Evolutionary conservation across 2,113 vertebrate species (phyloP), one percentile per base, ranked within the genome.

Genomic region (Hyaena hyaena): DNA sequence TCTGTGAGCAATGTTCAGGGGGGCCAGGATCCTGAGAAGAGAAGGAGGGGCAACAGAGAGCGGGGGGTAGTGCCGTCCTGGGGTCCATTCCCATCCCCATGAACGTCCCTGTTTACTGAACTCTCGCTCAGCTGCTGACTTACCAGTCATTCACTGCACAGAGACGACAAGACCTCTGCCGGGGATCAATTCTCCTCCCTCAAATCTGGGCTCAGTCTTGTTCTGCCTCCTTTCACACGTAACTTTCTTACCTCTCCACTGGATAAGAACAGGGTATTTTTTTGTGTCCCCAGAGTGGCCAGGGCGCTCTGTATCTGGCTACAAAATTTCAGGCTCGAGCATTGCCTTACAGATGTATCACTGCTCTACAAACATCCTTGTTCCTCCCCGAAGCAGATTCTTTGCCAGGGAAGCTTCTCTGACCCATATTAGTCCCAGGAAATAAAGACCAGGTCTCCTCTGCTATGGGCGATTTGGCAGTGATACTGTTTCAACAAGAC

Each of bases 1-100:
- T 31, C 35, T 9, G 4, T 0, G 1, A 74, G 19, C 43, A 28
- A 16, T 14, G 80, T 33, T 79, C 50, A 43, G 24, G 69, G 39
- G 48, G 53, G 53, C 15, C 53, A 4, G 53, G 53, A 55, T 55
- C 15, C 16, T 55, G 53, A 55, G 53, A 43, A 0, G 7, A 24
- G 48, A 58, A 48, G n/a, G 55, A 69, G 11, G 23, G 31, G 39
- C 35, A 80, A 2, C 17, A 71, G 89, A 43, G 55, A 17, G 53
- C 10, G 53, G 24, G 7, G 7, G 16, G 14, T 1, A 7, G 16
- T 4, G 5, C 28, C 11, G 23, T 39, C 63, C 14, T 28, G 63
- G 31, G 10, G 4, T 39, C 35, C n/a, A n/a, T 4, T 2, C 33
- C 12, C 10, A 2, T 9, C 6, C 35, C 33, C 11, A 0, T 50